These are phyloP conservation scores for Opisthocomus hoazin DNA, from an alignment of 2,113 vertebrate genomes.

Conservation along the genomic window DNA sequence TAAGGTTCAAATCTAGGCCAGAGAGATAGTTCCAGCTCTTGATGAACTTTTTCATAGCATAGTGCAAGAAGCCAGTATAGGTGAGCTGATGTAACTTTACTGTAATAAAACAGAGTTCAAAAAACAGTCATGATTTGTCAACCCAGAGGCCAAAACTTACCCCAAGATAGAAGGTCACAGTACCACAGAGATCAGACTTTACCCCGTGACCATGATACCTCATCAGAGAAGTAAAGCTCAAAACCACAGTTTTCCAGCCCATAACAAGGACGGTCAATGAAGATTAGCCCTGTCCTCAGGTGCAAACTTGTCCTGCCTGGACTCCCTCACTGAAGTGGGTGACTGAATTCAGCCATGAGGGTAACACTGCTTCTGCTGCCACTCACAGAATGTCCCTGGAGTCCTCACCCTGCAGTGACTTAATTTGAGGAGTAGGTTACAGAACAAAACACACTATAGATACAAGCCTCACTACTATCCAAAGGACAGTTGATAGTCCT, in stretches of 20 bases:
- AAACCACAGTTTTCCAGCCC: background rate
- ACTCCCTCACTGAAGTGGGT: background rate
- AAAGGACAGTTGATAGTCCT: background rate
- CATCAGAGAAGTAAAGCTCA: background rate
- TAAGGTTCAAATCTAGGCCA: background rate
- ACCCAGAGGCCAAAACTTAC: background rate
- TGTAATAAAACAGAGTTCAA: conserved; percentile 8
- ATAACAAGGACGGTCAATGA: accelerated
- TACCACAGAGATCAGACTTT: background rate
- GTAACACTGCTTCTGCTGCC: background rate
- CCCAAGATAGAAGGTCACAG: background rate
- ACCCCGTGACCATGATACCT: background rate
- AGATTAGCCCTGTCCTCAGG: background rate
- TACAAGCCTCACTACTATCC: background rate
- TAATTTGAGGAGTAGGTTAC: background rate
- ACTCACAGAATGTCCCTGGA: background rate
- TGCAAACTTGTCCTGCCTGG: background rate
- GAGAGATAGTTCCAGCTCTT: background rate
- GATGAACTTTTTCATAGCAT: background rate
- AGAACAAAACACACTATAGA: background rate
- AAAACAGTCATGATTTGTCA: background rate
- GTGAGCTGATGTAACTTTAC: conserved; percentile 25
- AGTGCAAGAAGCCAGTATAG: background rate
- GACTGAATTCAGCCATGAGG: background rate
- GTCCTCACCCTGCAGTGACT: background rate